Percentiles rank a stretch among this genome's conserved stretches.
These are phyloP conservation scores for Arctia plantaginis DNA, from an alignment of 2,888 invertebrate genomes.

Conservation along the genomic window DNA sequence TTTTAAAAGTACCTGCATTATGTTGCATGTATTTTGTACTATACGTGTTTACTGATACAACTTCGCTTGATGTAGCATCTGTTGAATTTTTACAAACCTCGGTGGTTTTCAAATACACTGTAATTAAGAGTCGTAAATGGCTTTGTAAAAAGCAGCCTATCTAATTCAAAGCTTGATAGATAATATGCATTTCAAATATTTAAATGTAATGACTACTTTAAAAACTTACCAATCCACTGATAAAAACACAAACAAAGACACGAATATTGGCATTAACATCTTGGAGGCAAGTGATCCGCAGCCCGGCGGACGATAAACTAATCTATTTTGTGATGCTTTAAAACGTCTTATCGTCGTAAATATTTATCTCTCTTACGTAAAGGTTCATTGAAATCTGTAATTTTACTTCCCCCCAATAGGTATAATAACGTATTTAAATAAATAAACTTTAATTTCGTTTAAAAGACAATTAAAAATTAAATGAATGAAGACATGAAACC, in stretches of 20 bases:
- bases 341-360: not conserved
- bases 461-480: too few relatives aligned
- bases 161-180: not conserved
- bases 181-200: not conserved
- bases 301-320: constrained; percentile 33
- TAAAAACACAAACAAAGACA: constrained; percentile 35
- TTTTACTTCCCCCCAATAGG: not conserved
- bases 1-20: too few relatives aligned
- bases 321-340: constrained; percentile 16
- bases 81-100: too few relatives aligned
- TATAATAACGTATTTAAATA: not conserved
- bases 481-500: too few relatives aligned
- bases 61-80: too few relatives aligned
- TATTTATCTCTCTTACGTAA: not conserved
- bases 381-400: not conserved
- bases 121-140: too few relatives aligned
- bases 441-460: not conserved
- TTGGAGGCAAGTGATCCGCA: constrained; percentile 9
- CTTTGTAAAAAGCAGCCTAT: too few relatives aligned
- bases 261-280: constrained; percentile 31
- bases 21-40: too few relatives aligned
- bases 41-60: too few relatives aligned
- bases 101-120: too few relatives aligned
- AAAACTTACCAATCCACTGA: constrained; percentile 36
- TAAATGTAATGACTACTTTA: not conserved